Evolutionary conservation across 1,140 invertebrate species (phyloP), one percentile per base, ranked within the genome.

Genomic region (Zaprionus camerounensis): DNA sequence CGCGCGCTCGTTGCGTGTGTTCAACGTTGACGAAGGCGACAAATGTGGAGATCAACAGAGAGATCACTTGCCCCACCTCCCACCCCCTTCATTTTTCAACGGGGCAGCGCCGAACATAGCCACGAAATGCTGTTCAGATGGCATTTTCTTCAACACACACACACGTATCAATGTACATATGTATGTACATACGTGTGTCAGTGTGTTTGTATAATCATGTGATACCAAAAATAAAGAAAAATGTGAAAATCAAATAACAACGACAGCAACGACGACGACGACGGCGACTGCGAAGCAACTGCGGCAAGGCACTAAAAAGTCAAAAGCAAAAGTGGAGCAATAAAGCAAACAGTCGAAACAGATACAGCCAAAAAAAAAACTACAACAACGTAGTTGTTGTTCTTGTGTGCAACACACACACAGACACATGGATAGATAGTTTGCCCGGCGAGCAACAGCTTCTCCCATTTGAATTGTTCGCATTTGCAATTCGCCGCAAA

Each of bases 221-320:
- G 84, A 88, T 88, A 88, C 84, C 85, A 76, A 88, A 80, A 88
- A 88, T 90, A 88, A 88, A 88, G 84, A 88, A 90, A 88, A 90
- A 88, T 88, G 85, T 90, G 84, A 88, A 88, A 88, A 88, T 90
- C 85, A 88, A 88, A 88, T 83, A 88, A 78, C 78, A 85, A 71
- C 82, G 78, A 81, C 77, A 59, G 70, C 77, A 51, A 64, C 70
- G 59, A 74, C 80, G 73, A 64, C 70, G 59, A 74, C 80, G 73
- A 82, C 76, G 55, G 70, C 74, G 36, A 61, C 57, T 34, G 31
- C 31, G 31, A 38, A 38, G 36, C 36, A 46, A 46, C 63, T 65
- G 70, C 83, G 78, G 71, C 68, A 84, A 80, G 81, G 62, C 81
- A 88, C 84, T 90, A 88, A 88, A 87, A 81, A 88, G 78, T 88